Evolutionary conservation across 1,140 invertebrate species (phyloP).

Genomic region (Potamilus streckersoni): DNA sequence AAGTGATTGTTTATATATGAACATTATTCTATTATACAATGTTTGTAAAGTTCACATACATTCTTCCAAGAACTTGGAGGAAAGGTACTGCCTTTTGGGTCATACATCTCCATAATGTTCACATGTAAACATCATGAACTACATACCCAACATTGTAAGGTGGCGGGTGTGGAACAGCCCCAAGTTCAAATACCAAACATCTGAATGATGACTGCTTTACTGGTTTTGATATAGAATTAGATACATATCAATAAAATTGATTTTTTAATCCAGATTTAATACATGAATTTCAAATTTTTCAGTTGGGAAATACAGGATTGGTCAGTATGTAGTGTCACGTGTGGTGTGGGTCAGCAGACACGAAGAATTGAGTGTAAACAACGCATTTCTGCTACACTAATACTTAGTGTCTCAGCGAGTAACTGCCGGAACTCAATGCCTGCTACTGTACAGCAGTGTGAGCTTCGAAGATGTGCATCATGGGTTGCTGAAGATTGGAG

Average conservation of each 20-base stretch:
- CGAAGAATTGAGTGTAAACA: slow-evolving; percentile 66
- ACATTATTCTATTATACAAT: too few species aligned
- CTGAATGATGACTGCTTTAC: too few species aligned
- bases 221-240: too few species aligned
- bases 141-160: too few species aligned
- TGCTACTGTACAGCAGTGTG: slow-evolving; percentile 73
- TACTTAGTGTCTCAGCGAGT: slow-evolving; percentile 38
- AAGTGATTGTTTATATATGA: too few species aligned
- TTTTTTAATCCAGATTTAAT: background rate
- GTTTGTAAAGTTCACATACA: too few species aligned
- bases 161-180: too few species aligned
- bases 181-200: too few species aligned
- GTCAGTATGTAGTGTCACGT: slow-evolving; percentile 70
- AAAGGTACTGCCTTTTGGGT: too few species aligned
- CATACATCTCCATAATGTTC: too few species aligned
- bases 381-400: slow-evolving; percentile 43
- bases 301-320: slow-evolving; percentile 60
- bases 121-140: too few species aligned
- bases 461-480: slow-evolving; percentile 74
- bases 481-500: slow-evolving; percentile 80
- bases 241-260: background rate
- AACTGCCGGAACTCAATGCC: slow-evolving; percentile 73
- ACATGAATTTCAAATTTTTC: slow-evolving; percentile 11
- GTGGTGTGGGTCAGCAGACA: slow-evolving; percentile 70
- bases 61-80: too few species aligned